Evolutionary conservation across 2,113 vertebrate species (phyloP), one percentile per base, ranked within the genome.

Genomic region (Entelurus aequoreus): DNA sequence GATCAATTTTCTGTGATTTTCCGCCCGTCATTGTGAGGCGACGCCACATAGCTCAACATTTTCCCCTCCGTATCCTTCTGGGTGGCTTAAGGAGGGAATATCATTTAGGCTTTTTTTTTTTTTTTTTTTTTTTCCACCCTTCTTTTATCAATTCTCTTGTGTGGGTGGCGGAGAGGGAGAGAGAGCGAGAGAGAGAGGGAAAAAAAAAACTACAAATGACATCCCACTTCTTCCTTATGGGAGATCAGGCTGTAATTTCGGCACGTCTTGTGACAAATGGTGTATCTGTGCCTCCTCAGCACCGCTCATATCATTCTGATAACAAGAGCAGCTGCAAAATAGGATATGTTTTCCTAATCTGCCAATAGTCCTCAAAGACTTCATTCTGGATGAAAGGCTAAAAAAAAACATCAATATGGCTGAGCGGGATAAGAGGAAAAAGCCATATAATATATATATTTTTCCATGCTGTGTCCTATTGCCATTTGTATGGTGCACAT

Each of bases 1-100:
- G 81, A 84, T 86, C 79, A 84, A 87, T 87, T 87, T 84, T 87
- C 64, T 85, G 81, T 86, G 80, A 87, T 86, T 86, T 88, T 87
- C 65, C 76, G 77, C 72, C 76, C 35, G 54, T 75, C 69, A 75
- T 61, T 66, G 66, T 37, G 73, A 65, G 63, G 60, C 51, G 73
- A 67, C 71, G 63, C 74, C 51, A 62, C 67, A 12, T 8, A 56
- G 68, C 65, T 68, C 21, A 14, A 37, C 37, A 36, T 49, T 48
- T 60, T 37, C 68, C 70, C 15, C 44, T 21, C 36, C 54, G 46
- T 52, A 54, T 61, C 44, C 11, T 58, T 60, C 28, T 49, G 48
- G 48, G 40, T 21, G 46, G 59, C 36, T 61, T 48, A 50, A 61
- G 48, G 35, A 61, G 48, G 42, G 58, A 60, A 60, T 60, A 60